phyloP scores from a whole-genome alignment of 1,140 invertebrate genomes.

The Dendroctonus ponderosae region DNA sequence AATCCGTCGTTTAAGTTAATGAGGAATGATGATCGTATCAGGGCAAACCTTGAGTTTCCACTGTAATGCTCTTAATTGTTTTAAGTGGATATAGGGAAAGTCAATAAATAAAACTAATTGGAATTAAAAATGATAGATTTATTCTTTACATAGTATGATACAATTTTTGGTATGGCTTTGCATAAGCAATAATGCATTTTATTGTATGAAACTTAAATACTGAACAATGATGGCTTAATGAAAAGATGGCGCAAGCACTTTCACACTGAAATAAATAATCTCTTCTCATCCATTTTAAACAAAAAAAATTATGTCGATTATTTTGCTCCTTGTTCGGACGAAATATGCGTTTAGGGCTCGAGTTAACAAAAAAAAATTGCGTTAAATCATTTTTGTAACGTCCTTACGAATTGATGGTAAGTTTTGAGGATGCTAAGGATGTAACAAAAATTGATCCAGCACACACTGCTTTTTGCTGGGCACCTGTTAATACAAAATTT shows the following conservation, averaged over 20 bases:
- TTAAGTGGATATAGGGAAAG: too few species aligned
- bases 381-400: conserved; percentile 14
- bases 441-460: conserved; percentile 10
- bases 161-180: conserved; percentile 47
- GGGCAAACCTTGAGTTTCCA: too few species aligned
- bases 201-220: conserved; percentile 44
- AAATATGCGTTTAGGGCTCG: conserved; percentile 29
- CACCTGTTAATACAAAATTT: conserved; percentile 42
- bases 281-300: conserved; percentile 44
- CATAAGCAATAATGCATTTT: conserved; percentile 48
- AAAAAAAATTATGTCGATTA: conserved; percentile 36
- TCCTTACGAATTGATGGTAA: conserved; percentile 32
- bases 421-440: conserved; percentile 45
- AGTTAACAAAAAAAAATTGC: conserved; percentile 21
- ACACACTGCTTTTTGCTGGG: conserved; percentile 14
- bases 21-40: too few species aligned
- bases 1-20: too few species aligned
- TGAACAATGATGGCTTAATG: conserved; percentile 42
- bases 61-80: too few species aligned
- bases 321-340: conserved; percentile 39
- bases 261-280: conserved; percentile 47
- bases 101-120: background rate
- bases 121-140: conserved; percentile 39
- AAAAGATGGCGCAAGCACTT: conserved; percentile 47
- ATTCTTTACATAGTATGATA: conserved; percentile 49